Evolutionary conservation across 1,140 invertebrate species (phyloP).

Genomic region (Drosophila funebris): DNA sequence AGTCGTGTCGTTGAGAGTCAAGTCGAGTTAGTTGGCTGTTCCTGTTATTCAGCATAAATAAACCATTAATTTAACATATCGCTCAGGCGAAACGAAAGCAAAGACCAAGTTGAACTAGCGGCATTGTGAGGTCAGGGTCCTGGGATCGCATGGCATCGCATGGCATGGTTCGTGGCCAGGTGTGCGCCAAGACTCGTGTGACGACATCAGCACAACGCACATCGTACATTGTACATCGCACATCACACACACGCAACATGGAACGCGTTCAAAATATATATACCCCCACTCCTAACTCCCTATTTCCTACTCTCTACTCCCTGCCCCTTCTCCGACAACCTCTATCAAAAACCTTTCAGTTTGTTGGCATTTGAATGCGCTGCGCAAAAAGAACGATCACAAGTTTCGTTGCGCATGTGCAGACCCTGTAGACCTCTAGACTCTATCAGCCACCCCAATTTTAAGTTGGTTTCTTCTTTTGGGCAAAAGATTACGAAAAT

Average conservation of each 20-base stretch:
- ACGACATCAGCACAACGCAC: constrained; percentile 23
- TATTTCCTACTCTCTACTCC: neutral
- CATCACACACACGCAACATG: constrained; percentile 35
- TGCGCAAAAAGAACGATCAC: constrained; percentile 71
- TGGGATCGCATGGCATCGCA: constrained; percentile 67
- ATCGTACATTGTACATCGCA: neutral
- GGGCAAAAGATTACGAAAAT: constrained; percentile 38
- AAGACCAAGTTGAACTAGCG: constrained; percentile 4
- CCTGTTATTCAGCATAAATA: constrained; percentile 55
- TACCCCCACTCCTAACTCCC: neutral
- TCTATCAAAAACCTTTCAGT: neutral
- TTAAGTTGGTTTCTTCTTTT: constrained; percentile 9
- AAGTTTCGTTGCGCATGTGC: constrained; percentile 61
- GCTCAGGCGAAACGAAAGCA: constrained; percentile 58
- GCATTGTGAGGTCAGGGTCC: constrained; percentile 37
- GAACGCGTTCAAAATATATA: constrained; percentile 34
- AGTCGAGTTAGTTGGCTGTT: neutral
- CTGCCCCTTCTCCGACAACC: neutral
- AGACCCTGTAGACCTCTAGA: constrained; percentile 38
- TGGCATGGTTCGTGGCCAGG: constrained; percentile 70
- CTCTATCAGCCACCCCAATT: constrained; percentile 55
- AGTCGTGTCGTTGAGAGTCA: neutral
- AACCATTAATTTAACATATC: constrained; percentile 76
- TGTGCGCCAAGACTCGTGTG: constrained; percentile 73
- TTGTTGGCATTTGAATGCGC: constrained; percentile 14